These are phyloP conservation scores for Myiozetetes cayanensis DNA, from an alignment of 2,113 vertebrate genomes.

Conservation along the genomic window DNA sequence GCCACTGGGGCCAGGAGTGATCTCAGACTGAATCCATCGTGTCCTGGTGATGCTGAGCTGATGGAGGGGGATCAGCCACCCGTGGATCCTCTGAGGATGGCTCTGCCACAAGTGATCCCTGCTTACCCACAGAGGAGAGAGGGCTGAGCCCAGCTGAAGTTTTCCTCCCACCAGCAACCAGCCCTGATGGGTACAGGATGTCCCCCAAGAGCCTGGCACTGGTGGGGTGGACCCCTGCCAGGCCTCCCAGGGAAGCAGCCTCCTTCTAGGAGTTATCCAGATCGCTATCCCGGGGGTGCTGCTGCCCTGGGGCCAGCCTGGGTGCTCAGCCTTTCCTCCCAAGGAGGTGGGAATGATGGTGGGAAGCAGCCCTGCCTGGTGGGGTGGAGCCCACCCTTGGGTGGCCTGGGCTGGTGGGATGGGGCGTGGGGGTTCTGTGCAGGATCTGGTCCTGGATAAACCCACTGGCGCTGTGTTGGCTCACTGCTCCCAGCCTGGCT, in stretches of 20 bases:
- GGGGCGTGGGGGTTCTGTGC: accelerated
- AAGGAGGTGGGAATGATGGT: background rate
- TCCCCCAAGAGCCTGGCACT: background rate
- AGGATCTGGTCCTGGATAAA: background rate
- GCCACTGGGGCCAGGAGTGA: background rate
- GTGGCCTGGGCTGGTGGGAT: background rate
- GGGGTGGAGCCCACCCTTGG: background rate
- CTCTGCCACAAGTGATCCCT: accelerated
- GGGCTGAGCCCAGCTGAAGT: background rate
- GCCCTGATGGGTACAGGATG: background rate
- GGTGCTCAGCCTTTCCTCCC: background rate
- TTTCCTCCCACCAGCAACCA: background rate
- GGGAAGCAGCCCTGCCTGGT: background rate
- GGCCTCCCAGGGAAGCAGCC: background rate
- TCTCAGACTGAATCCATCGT: background rate
- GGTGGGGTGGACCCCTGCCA: background rate
- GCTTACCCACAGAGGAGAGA: background rate
- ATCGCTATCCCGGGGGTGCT: background rate
- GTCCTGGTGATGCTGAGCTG: background rate
- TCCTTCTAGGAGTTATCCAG: too few relatives aligned
- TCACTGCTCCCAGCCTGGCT: background rate
- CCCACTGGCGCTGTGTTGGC: accelerated
- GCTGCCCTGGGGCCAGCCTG: background rate
- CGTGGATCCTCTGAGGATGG: background rate
- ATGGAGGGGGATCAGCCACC: background rate